Conservation (phyloP, 2,888 invertebrate genomes). For the Hecatera dysodea region DNA sequence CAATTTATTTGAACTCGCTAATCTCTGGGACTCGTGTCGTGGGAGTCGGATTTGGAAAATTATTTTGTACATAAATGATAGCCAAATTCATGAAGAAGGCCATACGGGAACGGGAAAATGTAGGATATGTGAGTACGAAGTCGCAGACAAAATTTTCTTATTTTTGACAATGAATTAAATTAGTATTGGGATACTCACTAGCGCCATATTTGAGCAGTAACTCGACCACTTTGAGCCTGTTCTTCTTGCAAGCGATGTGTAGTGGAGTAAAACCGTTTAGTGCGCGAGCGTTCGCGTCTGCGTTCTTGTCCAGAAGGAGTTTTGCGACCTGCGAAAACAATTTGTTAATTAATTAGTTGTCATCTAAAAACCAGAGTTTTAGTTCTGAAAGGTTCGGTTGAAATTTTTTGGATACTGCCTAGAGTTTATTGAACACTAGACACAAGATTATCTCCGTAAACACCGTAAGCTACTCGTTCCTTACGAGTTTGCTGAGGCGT, state of each 20-base stretch:
- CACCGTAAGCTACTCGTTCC: background rate
- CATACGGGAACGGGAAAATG: too few species aligned
- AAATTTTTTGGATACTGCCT: background rate
- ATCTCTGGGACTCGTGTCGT: too few species aligned
- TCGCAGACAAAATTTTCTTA: too few species aligned
- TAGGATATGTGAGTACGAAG: too few species aligned
- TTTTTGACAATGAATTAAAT: too few species aligned
- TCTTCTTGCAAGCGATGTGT: constrained; percentile 99
- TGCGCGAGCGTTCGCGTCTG: constrained; percentile 99
- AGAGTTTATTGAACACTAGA: background rate
- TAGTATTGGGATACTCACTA: constrained; percentile 83
- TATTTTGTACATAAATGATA: too few species aligned
- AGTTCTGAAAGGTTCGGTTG: fast-evolving
- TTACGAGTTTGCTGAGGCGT: background rate
- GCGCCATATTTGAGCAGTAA: constrained; percentile 98
- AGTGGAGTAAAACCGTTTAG: constrained; percentile 99
- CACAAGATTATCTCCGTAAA: too few species aligned
- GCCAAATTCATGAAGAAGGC: too few species aligned
- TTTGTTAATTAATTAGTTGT: background rate
- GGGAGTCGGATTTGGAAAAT: too few species aligned
- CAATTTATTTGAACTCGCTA: too few species aligned
- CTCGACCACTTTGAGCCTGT: constrained; percentile 98
- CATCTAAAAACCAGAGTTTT: constrained; percentile 16
- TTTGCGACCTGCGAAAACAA: constrained; percentile 94
- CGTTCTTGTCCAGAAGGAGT: constrained; percentile 97